Conservation (phyloP, 2,797 vertebrate genomes). For the Melanotaenia boesemani region DNA sequence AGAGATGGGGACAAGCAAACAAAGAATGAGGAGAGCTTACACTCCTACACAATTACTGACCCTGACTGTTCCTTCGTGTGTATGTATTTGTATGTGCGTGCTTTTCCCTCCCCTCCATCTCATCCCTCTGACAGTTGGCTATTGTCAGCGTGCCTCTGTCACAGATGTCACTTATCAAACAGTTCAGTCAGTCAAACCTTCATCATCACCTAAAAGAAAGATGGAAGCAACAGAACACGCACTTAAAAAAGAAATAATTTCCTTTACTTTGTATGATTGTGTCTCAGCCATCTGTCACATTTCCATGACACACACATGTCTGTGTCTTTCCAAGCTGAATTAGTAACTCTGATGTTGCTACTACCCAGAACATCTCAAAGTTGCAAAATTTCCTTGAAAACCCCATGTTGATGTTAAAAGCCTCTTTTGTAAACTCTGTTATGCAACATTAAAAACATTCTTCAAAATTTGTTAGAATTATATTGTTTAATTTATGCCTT, state of each 20-base stretch:
- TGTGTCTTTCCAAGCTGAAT: background rate
- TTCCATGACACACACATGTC: background rate
- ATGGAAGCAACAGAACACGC: background rate
- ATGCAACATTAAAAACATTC: background rate
- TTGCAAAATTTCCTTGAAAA: background rate
- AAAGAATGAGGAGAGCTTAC: conserved; percentile 59
- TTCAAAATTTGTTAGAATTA: background rate
- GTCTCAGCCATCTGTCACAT: conserved; percentile 11
- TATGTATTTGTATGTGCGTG: conserved; percentile 27
- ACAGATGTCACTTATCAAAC: conserved; percentile 66
- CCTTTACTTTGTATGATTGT: conserved; percentile 4
- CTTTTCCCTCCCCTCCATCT: conserved; percentile 23
- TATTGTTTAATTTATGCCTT: background rate
- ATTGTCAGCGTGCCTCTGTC: conserved; percentile 66
- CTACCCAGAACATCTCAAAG: background rate
- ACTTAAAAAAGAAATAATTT: background rate
- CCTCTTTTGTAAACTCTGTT: background rate
- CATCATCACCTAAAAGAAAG: conserved; percentile 38
- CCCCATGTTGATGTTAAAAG: background rate
- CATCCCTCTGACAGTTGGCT: conserved; percentile 66
- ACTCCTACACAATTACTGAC: conserved; percentile 76
- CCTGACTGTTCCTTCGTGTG: conserved; percentile 40
- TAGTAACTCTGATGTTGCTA: background rate
- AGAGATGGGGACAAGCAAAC: conserved; percentile 19
- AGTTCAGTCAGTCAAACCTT: conserved; percentile 49